Evolutionary conservation across 2,888 invertebrate genomes (phyloP), one percentile per base, ranked within the genome.

Genomic region (Polymixis flavicincta): DNA sequence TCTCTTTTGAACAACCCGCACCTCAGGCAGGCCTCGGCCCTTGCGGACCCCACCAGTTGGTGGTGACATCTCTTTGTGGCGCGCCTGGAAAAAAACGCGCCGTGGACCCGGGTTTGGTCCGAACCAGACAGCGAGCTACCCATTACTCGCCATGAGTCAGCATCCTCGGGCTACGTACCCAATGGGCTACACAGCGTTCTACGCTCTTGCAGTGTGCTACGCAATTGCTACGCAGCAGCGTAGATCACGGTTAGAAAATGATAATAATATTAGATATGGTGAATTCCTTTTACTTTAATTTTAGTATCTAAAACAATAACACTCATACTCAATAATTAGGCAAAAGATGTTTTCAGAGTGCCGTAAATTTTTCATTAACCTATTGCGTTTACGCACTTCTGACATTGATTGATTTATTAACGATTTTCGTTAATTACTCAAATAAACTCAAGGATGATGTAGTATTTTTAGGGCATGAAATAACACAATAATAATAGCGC

Each of bases 401-500:
- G 48, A 48, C 7, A n/a, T 42, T 60, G 82, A 75, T 81, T 75
- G 52, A 52, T 64, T 32, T 42, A 14, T 22, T 32, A 37, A 19
- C 25, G 32, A 37, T 52, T 28, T 45, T 32, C 1, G 25, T 65
- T 75, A 78, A 61, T 52, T 76, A 28, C 19, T 14, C 9, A 37
- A 28, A n/a, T 60, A 11, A 66, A 55, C 50, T 25, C 76, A 42
- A 55, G 17, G 54, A 28, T 75, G 13, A 0, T 22, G 37, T 5
- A n/a, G 22, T 32, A 60, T 65, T 25, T 54, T 65, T 50, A 52
- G 57, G 25, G 11, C 55, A 72, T 72, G 25, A 82, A 85, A 85
- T 66, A 76, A 74, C 6, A 72, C 60, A 69, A 71, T 52, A 13
- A 71, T 72, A 59, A 78, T 66, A 71, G 78, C 76, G 78, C 76